These are phyloP conservation scores for Coregonus ussuriensis DNA, from an alignment of 2,797 vertebrate genomes.

Conservation along the genomic window DNA sequence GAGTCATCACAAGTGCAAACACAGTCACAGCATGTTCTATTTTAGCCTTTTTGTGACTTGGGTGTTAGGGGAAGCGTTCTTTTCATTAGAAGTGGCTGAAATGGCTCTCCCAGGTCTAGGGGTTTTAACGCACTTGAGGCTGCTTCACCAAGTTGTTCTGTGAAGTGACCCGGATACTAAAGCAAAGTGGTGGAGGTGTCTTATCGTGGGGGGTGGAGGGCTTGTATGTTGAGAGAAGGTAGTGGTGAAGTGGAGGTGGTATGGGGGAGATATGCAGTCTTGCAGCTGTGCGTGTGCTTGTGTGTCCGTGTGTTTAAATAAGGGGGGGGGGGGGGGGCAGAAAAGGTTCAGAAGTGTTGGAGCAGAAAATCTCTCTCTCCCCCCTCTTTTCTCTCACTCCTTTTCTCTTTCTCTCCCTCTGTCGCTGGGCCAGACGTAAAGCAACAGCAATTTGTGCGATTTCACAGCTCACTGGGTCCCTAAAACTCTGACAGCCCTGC, in stretches of 20 bases:
- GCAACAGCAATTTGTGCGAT: slow-evolving; percentile 84
- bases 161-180: slow-evolving; percentile 76
- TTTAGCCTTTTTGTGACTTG: slow-evolving; percentile 33
- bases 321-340: slow-evolving; percentile 36
- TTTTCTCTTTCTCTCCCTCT: slow-evolving; percentile 63
- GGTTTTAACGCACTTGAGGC: slow-evolving; percentile 64
- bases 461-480: slow-evolving; percentile 79
- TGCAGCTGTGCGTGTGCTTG: slow-evolving; percentile 67
- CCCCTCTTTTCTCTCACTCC: slow-evolving; percentile 29
- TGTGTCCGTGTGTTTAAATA: slow-evolving; percentile 61
- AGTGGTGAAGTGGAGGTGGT: not conserved
- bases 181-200: slow-evolving; percentile 78
- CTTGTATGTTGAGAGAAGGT: slow-evolving; percentile 57
- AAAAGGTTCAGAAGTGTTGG: slow-evolving; percentile 79
- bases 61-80: slow-evolving; percentile 34
- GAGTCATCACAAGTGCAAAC: slow-evolving; percentile 11
- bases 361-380: slow-evolving; percentile 75
- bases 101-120: slow-evolving; percentile 54
- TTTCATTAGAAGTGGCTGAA: slow-evolving; percentile 56
- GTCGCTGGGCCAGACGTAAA: slow-evolving; percentile 75
- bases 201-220: slow-evolving; percentile 50
- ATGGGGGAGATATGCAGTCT: slow-evolving; percentile 39
- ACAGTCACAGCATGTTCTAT: slow-evolving; percentile 22
- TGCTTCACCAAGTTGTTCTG: slow-evolving; percentile 67
- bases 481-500: slow-evolving; percentile 79